Evolutionary conservation across 1,140 invertebrate species (phyloP).

Genomic region (Philotrypesis tridentata): DNA sequence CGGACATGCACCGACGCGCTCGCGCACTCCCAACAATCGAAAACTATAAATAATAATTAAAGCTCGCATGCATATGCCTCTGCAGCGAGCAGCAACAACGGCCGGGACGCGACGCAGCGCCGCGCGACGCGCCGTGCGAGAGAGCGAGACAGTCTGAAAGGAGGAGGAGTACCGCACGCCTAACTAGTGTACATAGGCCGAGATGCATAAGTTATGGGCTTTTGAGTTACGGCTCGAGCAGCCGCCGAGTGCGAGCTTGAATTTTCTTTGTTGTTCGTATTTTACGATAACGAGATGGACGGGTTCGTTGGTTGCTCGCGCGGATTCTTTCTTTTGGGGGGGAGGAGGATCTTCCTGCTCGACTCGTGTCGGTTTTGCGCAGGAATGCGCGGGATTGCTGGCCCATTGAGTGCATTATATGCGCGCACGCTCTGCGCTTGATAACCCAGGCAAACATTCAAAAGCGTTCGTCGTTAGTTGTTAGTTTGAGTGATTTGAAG

Average conservation of each 20-base stretch:
- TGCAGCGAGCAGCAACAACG: not conserved
- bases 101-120: too few species aligned
- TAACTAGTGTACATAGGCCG: constrained; percentile 47
- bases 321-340: not conserved
- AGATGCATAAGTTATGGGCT: constrained; percentile 58
- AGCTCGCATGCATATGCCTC: constrained; percentile 36
- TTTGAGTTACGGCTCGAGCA: constrained; percentile 55
- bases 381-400: not conserved
- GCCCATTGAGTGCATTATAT: not conserved
- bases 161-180: constrained; percentile 36
- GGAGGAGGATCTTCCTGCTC: not conserved
- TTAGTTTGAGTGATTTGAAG: not conserved
- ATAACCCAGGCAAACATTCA: not conserved
- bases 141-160: not conserved
- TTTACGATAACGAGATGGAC: constrained; percentile 43
- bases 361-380: not conserved
- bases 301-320: not conserved
- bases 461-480: not conserved
- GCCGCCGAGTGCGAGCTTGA: not conserved
- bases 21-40: constrained; percentile 55
- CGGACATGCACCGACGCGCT: constrained; percentile 26
- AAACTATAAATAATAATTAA: constrained; percentile 67
- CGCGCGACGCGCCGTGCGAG: too few species aligned
- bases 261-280: constrained; percentile 17
- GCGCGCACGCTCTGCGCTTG: not conserved